Conservation (phyloP, 1,140 invertebrate species). For the Ceratina japonica region DNA sequence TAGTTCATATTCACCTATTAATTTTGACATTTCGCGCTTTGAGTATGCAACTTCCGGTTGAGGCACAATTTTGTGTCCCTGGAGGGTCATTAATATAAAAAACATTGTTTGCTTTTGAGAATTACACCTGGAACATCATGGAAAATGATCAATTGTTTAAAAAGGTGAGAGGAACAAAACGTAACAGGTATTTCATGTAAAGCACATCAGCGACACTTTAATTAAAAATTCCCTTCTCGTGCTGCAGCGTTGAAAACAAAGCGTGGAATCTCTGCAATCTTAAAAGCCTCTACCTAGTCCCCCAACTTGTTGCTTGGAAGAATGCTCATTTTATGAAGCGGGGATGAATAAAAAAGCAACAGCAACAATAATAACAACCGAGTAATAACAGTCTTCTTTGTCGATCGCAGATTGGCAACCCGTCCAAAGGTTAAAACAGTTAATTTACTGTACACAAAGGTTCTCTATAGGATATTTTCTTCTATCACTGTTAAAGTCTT, state of each 20-base stretch:
- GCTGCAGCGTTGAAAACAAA: neutral
- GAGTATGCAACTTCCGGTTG: no score
- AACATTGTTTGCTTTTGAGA: no score
- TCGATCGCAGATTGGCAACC: neutral
- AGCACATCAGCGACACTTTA: neutral
- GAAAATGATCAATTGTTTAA: no score
- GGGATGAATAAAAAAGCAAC: neutral
- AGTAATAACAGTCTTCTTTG: neutral
- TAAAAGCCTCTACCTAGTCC: neutral
- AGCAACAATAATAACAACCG: no score
- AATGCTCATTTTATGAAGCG: neutral
- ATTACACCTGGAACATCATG: no score
- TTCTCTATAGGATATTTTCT: neutral
- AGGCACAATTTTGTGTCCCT: no score
- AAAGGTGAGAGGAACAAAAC: neutral
- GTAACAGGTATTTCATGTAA: neutral
- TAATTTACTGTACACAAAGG: conserved; percentile 6
- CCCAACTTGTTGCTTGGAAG: neutral
- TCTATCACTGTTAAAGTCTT: neutral
- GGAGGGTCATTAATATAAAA: no score
- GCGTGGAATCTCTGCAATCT: neutral
- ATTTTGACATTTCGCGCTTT: no score
- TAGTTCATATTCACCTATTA: no score
- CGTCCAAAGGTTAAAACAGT: neutral
- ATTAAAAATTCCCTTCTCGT: conserved; percentile 10